phyloP scores from a whole-genome alignment of 2,888 invertebrate genomes.

The Heteropelma amictum region DNA sequence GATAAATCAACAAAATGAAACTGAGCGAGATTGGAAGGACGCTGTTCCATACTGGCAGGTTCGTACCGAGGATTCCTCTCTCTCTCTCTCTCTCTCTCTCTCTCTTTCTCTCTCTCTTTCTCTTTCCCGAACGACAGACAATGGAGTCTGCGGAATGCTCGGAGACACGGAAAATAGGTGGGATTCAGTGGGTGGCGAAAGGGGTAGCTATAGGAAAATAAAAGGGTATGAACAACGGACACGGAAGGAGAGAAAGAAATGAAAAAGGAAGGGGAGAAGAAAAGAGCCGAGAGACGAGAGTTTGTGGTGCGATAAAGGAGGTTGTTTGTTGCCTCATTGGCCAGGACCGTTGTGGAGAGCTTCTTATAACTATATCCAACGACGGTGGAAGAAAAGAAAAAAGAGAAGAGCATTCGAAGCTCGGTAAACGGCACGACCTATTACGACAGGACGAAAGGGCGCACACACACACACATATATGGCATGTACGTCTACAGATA shows the following conservation, averaged over 20 bases:
- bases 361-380: slow-evolving; percentile 30
- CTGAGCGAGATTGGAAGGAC: slow-evolving; percentile 38
- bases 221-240: slow-evolving; percentile 15
- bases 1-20: slow-evolving; percentile 49
- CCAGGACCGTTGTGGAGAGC: slow-evolving; percentile 46
- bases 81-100: too few species aligned
- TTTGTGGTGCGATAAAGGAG: slow-evolving; percentile 57
- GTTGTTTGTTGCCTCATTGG: slow-evolving; percentile 69
- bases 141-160: slow-evolving; percentile 35
- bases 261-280: slow-evolving; percentile 36
- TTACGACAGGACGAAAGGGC: slow-evolving; percentile 3
- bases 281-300: slow-evolving; percentile 48
- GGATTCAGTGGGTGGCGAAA: slow-evolving; percentile 53
- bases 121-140: slow-evolving; percentile 28
- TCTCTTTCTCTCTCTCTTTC: too few species aligned
- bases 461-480: neutral
- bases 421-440: slow-evolving; percentile 50
- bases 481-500: too few species aligned
- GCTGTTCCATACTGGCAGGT: neutral
- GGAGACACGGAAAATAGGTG: slow-evolving; percentile 52
- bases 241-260: slow-evolving; percentile 35
- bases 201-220: slow-evolving; percentile 16
- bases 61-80: too few species aligned
- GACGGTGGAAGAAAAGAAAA: slow-evolving; percentile 37
- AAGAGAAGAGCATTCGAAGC: slow-evolving; percentile 63